These are phyloP conservation scores for Andricus quercusramuli DNA, from an alignment of 2,888 invertebrate species.

Conservation along the genomic window DNA sequence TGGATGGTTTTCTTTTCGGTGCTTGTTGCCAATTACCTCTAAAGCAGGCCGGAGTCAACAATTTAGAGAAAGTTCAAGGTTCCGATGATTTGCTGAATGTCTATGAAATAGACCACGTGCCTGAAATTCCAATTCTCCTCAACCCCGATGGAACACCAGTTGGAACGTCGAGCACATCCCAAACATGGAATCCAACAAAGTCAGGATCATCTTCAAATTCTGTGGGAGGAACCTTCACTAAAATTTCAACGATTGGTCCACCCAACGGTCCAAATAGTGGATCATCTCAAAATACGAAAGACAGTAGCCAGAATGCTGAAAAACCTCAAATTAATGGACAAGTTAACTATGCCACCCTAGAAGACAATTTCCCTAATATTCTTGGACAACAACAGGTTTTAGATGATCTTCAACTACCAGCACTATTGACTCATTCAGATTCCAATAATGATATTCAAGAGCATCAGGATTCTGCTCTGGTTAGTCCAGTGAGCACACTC, in stretches of 20 bases:
- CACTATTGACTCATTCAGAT: slow-evolving; percentile 67
- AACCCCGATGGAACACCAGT: slow-evolving; percentile 73
- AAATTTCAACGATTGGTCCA: slow-evolving; percentile 66
- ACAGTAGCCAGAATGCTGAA: slow-evolving; percentile 78
- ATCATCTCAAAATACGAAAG: slow-evolving; percentile 78
- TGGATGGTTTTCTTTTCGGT: slow-evolving; percentile 95
- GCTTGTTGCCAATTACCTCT: slow-evolving; percentile 90
- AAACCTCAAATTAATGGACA: slow-evolving; percentile 60
- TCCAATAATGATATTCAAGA: slow-evolving; percentile 68
- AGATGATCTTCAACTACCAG: slow-evolving; percentile 70
- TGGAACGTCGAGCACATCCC: slow-evolving; percentile 53
- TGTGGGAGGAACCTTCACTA: slow-evolving; percentile 59
- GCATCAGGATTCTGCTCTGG: slow-evolving; percentile 54
- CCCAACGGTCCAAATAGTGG: slow-evolving; percentile 70
- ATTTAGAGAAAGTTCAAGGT: slow-evolving; percentile 39
- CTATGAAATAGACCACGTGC: slow-evolving; percentile 73
- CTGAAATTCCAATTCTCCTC: slow-evolving; percentile 73
- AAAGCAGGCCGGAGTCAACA: slow-evolving; percentile 69
- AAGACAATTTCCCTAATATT: slow-evolving; percentile 65
- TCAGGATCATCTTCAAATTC: slow-evolving; percentile 52
- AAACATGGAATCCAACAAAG: slow-evolving; percentile 43
- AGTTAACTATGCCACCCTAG: slow-evolving; percentile 61
- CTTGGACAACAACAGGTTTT: slow-evolving; percentile 70
- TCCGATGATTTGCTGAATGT: slow-evolving; percentile 63
- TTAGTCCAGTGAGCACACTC: slow-evolving; percentile 71